Conservation (phyloP, 2,113 vertebrate species). For the Strix aluco region DNA sequence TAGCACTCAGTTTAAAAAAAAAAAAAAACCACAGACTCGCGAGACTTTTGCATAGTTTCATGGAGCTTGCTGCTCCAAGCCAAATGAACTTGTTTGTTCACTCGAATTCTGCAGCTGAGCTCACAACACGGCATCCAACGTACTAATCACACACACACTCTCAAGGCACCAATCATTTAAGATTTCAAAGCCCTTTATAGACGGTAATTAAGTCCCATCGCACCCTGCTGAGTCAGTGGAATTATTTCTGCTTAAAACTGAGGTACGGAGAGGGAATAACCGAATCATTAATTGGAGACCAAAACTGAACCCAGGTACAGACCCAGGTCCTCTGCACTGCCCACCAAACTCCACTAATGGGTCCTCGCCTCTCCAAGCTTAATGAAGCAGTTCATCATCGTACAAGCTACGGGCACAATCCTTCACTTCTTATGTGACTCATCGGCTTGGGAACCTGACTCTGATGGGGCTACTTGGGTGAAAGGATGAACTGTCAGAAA, state of each 20-base stretch:
- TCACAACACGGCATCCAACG: neutral
- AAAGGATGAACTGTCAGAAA: neutral
- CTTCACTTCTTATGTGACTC: neutral
- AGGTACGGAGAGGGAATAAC: neutral
- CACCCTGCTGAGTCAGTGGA: slow-evolving; percentile 12
- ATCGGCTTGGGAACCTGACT: neutral
- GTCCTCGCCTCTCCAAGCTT: neutral
- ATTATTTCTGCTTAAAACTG: neutral
- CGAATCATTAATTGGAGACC: neutral
- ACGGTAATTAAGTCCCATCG: neutral
- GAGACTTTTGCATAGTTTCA: neutral
- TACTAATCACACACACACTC: neutral
- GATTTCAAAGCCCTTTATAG: neutral
- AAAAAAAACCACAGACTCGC: neutral
- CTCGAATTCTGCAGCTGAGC: neutral
- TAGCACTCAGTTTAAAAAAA: neutral
- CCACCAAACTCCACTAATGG: neutral
- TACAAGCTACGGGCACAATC: neutral
- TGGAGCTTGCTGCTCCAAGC: neutral
- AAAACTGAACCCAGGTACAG: neutral
- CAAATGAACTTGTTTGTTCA: neutral
- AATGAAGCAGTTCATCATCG: neutral
- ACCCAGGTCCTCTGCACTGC: neutral
- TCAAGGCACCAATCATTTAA: neutral
- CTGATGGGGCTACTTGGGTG: neutral